Evolutionary conservation across 2,888 invertebrate species (phyloP), one percentile per base, ranked within the genome.

Genomic region (Parnassius smintheus): DNA sequence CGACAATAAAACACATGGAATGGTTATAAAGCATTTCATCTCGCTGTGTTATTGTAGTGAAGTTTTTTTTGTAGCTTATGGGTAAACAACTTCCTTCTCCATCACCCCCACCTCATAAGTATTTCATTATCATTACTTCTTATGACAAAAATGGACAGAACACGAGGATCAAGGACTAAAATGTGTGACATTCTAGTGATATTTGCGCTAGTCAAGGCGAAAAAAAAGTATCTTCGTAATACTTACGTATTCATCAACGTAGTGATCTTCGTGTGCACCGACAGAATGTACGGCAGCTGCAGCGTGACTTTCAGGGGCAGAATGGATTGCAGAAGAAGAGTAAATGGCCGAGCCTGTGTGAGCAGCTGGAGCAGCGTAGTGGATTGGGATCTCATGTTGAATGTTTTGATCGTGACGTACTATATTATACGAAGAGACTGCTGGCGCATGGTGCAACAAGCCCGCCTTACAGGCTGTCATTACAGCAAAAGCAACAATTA

Each of bases 351-450:
- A 74, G 4, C 75, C 72, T 54, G 70, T 68, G 42, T 75, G 67
- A 18, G 73, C 68, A 0, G 66, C 64, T 1, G 66, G 62, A 13
- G 76, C 71, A 9, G 81, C 70, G 72, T 88, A 88, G 42, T 64
- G 61, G 4, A 55, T 58, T 0, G 86, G 84, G 1, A 80, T 78
- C 68, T 86, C 86, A 60, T 89, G 86, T 67, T 86, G 85, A 51
- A 82, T 74, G 61, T 74, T 75, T 72, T 84, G 85, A 70, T 87
- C 91, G 69, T 86, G 88, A 62, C 77, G 91, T 60, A 88, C 81
- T 64, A 91, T 86, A 75, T 88, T 89, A 69, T 93, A 93, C 7
- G 91, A 86, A 0, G 92, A 88, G 2, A 92, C 84, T 3, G 92
- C 91, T 2, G 91, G 91, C 0, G 86, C 87, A 61, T 91, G 90